Base-by-base conservation (phyloP, 53 echinoderm and acorn worm species). In the Actinopyga echinites region DNA sequence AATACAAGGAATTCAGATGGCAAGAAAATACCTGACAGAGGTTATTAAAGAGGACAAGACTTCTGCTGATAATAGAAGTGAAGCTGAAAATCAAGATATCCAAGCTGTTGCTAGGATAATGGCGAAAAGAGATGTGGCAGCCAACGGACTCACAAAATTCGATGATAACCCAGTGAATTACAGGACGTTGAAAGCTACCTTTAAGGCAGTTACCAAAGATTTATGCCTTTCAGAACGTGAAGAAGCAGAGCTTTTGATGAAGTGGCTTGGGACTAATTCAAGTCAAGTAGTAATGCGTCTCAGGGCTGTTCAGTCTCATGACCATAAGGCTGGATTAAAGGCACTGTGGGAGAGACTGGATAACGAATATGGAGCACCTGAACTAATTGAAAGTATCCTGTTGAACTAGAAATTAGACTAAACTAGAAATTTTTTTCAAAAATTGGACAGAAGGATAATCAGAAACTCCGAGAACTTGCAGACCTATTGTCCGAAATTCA, bases 381-480 rank as follows among this genome's bases (percentile, higher is more conserved):
- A 77, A 26, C 45, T 77, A 5, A 49, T 77, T 26, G 52, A 77
- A 77, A 19, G 24, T 7, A n/a, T 45, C 23, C 23, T 77, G 21
- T 12, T 77, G n/a, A 77, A 28, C 30, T n/a, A n/a, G n/a, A n/a
- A n/a, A n/a, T n/a, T n/a, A n/a, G n/a, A n/a, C n/a, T n/a, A 49
- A 77, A 53, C 30, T 77, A 40, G 8, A 28, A 54, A 42, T 8
- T 30, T 45, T 79, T 52, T 1, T 64, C 74, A 10, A 87, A 33
- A 64, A 61, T 88, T 17, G 22, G 52, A 7, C 59, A 33, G 23
- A 83, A 75, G 37, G 88, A 88, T 88, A 23, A 73, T 73, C 10
- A 45, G 25, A 54, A 56, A 45, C 75, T 88, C 35, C n/a, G 78
- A 32, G 83, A 88, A 0, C 71, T 83, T 29, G 80, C 88, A 10